A percentile compares a stretch with the other conserved stretches of the same genome.
phyloP scores from a whole-genome alignment of 2,113 vertebrate genomes.

The Chaenogobius annularis region DNA sequence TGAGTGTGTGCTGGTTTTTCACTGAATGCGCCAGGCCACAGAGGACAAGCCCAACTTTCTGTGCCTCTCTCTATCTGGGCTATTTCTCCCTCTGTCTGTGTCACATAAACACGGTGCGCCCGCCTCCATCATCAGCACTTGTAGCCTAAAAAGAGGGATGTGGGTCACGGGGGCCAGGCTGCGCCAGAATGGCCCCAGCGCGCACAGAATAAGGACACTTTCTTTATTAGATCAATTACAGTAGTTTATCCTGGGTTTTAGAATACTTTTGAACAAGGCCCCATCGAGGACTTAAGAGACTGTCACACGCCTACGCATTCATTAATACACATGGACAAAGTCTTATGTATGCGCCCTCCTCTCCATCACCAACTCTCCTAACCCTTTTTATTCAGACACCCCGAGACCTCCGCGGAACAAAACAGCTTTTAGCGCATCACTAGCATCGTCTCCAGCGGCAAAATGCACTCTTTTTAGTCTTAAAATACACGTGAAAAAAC shows the following conservation, averaged over 20 bases:
- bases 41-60: conserved; percentile 26
- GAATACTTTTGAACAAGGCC: conserved; percentile 43
- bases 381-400: conserved; percentile 74
- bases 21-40: conserved; percentile 49
- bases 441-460: conserved; percentile 44
- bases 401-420: conserved; percentile 72
- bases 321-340: conserved; percentile 45
- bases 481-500: conserved; percentile 43
- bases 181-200: conserved; percentile 34
- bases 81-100: conserved; percentile 3
- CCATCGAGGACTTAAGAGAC: conserved; percentile 53
- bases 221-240: conserved; percentile 28
- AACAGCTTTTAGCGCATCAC: conserved; percentile 70
- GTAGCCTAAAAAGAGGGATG: conserved; percentile 62
- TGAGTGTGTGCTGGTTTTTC: conserved; percentile 24
- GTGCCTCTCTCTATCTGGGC: conserved; percentile 12
- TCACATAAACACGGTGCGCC: conserved; percentile 20
- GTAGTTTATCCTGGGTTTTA: conserved; percentile 7
- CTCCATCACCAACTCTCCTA: conserved; percentile 57
- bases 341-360: conserved; percentile 42
- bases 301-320: conserved; percentile 69
- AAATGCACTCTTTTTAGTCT: conserved; percentile 42
- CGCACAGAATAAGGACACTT: conserved; percentile 29
- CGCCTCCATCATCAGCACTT: conserved; percentile 52
- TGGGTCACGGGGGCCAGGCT: conserved; percentile 57